phyloP scores from a whole-genome alignment of 2,888 invertebrate species.

The Chrysotoxum bicinctum region DNA sequence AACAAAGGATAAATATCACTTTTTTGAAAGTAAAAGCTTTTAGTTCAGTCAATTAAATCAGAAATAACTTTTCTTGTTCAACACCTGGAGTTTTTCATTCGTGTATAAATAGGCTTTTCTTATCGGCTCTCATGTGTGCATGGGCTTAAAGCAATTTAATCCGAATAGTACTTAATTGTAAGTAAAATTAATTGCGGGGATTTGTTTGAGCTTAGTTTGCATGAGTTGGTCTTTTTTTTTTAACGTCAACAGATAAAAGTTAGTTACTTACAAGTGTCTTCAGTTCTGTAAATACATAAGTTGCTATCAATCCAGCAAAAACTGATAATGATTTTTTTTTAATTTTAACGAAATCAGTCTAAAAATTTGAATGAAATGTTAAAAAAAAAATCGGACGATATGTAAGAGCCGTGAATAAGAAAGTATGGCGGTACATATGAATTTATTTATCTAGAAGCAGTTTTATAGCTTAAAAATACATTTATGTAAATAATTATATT shows the following conservation, averaged over 20 bases:
- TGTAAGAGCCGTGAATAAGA: too few relatives aligned
- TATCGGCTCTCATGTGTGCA: constrained; percentile 16
- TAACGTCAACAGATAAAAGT: constrained; percentile 4
- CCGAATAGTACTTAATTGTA: constrained; percentile 19
- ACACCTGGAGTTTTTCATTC: background rate
- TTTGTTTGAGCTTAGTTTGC: constrained; percentile 17
- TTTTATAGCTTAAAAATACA: too few relatives aligned
- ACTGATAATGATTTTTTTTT: background rate
- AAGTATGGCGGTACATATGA: too few relatives aligned
- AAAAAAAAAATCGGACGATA: too few relatives aligned
- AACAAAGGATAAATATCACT: background rate
- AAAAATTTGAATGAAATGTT: too few relatives aligned
- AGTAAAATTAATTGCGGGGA: constrained; percentile 15
- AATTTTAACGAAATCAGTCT: too few relatives aligned
- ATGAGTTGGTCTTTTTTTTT: constrained; percentile 2
- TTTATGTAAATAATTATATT: too few relatives aligned
- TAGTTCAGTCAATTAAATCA: background rate
- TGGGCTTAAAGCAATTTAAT: constrained; percentile 2
- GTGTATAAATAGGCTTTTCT: background rate
- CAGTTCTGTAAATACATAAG: background rate
- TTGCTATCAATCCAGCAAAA: background rate
- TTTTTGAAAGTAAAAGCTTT: background rate
- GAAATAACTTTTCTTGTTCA: background rate
- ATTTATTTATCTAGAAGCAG: too few relatives aligned
- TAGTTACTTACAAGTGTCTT: background rate